Evolutionary conservation across 2,888 invertebrate species (phyloP), one percentile per base, ranked within the genome.

Genomic region (Catocala sponsa): DNA sequence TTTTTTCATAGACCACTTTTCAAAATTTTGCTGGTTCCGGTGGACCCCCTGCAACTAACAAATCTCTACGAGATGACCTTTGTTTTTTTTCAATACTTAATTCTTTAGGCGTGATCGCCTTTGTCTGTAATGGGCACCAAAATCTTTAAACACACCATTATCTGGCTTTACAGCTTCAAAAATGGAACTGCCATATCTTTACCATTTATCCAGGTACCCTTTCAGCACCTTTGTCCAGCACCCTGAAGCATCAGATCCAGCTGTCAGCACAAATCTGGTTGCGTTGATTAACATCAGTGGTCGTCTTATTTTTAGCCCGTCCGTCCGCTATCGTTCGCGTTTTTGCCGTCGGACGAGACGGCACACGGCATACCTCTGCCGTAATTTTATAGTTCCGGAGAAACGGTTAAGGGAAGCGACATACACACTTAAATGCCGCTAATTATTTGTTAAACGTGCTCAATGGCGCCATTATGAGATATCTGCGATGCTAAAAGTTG

Each of bases 331-430:
- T 79, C 78, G 76, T 75, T 67, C 50, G 62, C 77, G 74, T 80
- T 90, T 90, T 91, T 89, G 87, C 83, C 80, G 56, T 55, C 66
- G 63, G 72, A 69, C 78, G 68, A 70, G 74, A 74, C 78, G 69
- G 72, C 56, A 54, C 41, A 63, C 79, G 74, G 80, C 83, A 85
- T 86, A 79, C 82, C 82, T 77, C 74, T 73, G 78, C 73, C 68
- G 86, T 88, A 90, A 89, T 90, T 91, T 90, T 87, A 90, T 89
- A 88, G 91, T 90, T 91, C 90, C 89, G 89, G 87, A 85, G 88
- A 91, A 90, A 85, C 87, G 73, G 85, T 86, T 84, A 82, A 85
- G 82, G 85, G 86, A 86, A 86, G 83, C 85, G 76, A 83, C 82
- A 78, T 80, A 81, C 76, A 81, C 72, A 79, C 79, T 84, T 84